phyloP scores from a whole-genome alignment of 1,140 invertebrate species.

The Trachymyrmex septentrionalis region DNA sequence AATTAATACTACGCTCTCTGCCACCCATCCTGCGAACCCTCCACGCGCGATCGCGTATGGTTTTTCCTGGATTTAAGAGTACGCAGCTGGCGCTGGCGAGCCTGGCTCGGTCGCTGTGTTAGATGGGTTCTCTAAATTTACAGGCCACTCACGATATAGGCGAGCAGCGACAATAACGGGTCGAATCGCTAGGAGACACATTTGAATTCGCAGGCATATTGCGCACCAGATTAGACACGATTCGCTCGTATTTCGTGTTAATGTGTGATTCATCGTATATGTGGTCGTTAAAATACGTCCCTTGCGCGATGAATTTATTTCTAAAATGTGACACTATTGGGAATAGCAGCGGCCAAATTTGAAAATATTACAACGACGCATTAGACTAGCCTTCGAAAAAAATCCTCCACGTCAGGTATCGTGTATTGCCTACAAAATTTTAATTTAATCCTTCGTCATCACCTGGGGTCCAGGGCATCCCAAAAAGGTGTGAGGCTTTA shows the following conservation, averaged over 20 bases:
- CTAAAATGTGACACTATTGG: not conserved
- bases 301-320: constrained; percentile 21
- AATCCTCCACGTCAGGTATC: not conserved
- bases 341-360: not conserved
- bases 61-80: constrained; percentile 24
- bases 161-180: constrained; percentile 38
- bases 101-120: constrained; percentile 33
- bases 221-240: constrained; percentile 43
- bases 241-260: constrained; percentile 35
- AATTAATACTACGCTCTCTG: constrained; percentile 64
- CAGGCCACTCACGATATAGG: constrained; percentile 18
- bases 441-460: not conserved
- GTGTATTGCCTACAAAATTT: not conserved
- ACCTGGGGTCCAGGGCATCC: too few species aligned
- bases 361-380: constrained; percentile 8
- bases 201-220: constrained; percentile 32
- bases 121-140: constrained; percentile 46
- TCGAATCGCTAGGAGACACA: constrained; percentile 10
- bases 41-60: constrained; percentile 9
- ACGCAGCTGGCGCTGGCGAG: constrained; percentile 43
- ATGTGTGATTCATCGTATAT: constrained; percentile 1
- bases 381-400: not conserved
- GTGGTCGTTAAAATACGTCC: constrained; percentile 7
- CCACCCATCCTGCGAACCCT: not conserved
- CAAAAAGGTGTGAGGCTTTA: too few species aligned